Evolutionary conservation across 2,113 vertebrate genomes (phyloP).

Genomic region (Alligator mississippiensis): DNA sequence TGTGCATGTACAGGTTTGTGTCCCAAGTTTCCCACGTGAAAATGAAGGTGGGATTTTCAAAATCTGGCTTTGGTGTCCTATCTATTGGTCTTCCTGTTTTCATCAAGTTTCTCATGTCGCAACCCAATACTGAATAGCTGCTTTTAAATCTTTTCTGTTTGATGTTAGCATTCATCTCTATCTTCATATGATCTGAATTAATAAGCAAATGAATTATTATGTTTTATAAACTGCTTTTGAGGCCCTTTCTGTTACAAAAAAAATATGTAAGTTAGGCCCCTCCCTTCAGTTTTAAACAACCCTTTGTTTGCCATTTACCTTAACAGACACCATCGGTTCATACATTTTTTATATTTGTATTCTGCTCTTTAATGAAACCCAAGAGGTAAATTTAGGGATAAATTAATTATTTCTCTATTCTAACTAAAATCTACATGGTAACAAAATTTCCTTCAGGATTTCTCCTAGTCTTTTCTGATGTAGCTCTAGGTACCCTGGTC

Average conservation of each 20-base stretch:
- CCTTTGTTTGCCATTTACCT: background rate
- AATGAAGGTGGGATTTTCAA: background rate
- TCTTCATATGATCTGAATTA: slow-evolving; percentile 15
- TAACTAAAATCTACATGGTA: background rate
- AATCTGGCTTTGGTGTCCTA: background rate
- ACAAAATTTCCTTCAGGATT: background rate
- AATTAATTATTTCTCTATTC: background rate
- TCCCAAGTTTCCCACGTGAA: background rate
- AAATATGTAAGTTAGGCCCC: background rate
- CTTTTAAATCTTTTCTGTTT: slow-evolving; percentile 30
- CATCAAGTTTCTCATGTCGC: slow-evolving; percentile 41
- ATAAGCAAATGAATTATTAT: background rate
- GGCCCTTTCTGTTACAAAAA: background rate
- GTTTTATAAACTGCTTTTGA: background rate
- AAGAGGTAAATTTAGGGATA: background rate
- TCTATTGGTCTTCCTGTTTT: slow-evolving; percentile 53
- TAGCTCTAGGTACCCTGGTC: slow-evolving; percentile 9
- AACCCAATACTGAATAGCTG: background rate
- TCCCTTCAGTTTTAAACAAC: background rate
- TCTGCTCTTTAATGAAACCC: background rate
- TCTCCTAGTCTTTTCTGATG: slow-evolving; percentile 25
- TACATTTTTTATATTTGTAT: background rate
- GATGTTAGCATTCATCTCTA: slow-evolving; percentile 22
- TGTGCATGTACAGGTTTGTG: background rate
- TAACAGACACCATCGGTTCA: background rate